Evolutionary conservation across 2,797 vertebrate genomes (phyloP), one percentile per base, ranked within the genome.

Genomic region (Falco novaeseelandiae): DNA sequence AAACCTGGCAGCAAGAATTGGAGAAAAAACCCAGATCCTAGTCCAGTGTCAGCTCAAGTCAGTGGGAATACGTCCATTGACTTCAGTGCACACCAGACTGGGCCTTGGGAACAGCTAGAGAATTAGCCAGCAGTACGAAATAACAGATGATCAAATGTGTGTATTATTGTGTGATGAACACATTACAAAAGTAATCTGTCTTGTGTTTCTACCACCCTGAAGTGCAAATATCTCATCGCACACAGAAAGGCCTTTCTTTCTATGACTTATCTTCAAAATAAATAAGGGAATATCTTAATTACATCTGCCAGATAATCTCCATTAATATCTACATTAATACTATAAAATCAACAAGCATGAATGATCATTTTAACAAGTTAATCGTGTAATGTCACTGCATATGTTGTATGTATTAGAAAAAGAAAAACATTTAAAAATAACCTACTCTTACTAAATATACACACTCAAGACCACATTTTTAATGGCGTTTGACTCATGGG

Each of bases 151-250:
- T 65, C 49, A 71, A 69, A 80, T 83, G 76, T 51, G 36, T 86
- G 9, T 57, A 46, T 88, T 87, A 81, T 3, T 58, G 79, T 82
- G 63, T 72, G 73, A 74, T 82, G 76, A 67, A 82, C 52, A 26
- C n/a, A 18, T 78, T 59, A 61, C 25, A 55, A 73, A 90, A 85
- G 67, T 52, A 26, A 81, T 77, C 72, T 92, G 36, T 92, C 77
- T 87, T 81, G 51, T 79, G 58, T 92, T 96, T 95, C 74, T 85
- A 4, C 76, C 67, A 40, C 90, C 72, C 67, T 69, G 63, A 91
- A 95, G 36, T 79, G n/a, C 26, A 79, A 58, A 42, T 86, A 93
- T 66, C 90, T 91, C 67, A 66, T 94, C 94, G 93, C 62, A 44
- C 9, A 10, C 48, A 91, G 67, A 79, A 91, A 58, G 29, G 23